Evolutionary conservation across 1,140 invertebrate genomes (phyloP), one percentile per base, ranked within the genome.

Genomic region (Drosophila sp.): DNA sequence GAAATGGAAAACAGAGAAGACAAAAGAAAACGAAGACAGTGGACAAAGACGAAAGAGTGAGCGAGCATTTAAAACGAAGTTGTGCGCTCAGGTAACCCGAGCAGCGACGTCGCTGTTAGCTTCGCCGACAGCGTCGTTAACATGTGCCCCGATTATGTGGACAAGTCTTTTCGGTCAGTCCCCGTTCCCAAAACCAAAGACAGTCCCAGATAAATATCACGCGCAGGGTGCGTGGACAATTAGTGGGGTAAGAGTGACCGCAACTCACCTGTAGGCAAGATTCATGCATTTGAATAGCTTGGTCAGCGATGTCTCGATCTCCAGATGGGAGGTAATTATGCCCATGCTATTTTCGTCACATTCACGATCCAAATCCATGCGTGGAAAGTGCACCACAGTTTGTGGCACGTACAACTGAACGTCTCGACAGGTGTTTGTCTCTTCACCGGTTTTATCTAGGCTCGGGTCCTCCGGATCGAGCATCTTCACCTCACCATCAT

Each of bases 261-360:
- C 3, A 14, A 91, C 93, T 93, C 93, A 98, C 97, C 97, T 98
- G 94, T 99, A 99, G 25, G 98, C 97, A 71, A 99, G 93, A 66
- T 97, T 97, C 97, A 99, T 98, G 93, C 97, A 98, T 92, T 98
- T 96, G 92, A 99, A 99, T 43, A 99, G 93, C 92, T 98, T 98
- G 75, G 97, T 97, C 43, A 99, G 94, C 36, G 97, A 98, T 43
- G 96, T 97, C 92, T 99, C 98, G 87, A 99, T 98, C 81, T 95
- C 95, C 72, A 97, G 93, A 79, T 95, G 95, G 2, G 93, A 93
- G 32, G 93, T 90, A 29, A 93, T 92, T 34, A 92, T 78, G 56
- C 87, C 72, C 73, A 80, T 78, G 71, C 73, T 83, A 34, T 69
- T 89, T 6, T 87, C 90, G 32, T 90, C 78, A 36, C 75, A 72